Conservation (phyloP, 1,140 invertebrate genomes). For the Ostrea denselamellosa region DNA sequence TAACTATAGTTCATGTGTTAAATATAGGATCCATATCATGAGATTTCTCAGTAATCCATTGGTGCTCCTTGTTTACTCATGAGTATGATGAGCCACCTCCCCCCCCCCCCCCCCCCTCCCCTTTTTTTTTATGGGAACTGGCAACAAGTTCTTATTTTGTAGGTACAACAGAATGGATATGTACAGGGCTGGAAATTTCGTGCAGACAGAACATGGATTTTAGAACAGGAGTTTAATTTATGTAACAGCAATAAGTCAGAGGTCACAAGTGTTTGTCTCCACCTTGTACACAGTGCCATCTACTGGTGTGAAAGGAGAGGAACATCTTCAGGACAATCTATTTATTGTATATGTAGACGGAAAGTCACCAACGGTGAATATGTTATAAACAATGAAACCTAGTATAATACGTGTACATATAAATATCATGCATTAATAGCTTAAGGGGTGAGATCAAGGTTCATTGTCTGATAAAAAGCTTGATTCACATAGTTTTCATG, state of each 20-base stretch:
- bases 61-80: too few relatives aligned
- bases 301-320: constrained; percentile 61
- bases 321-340: background rate
- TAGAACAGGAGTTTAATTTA: constrained; percentile 53
- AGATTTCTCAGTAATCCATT: too few relatives aligned
- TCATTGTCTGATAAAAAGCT: too few relatives aligned
- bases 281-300: constrained; percentile 52
- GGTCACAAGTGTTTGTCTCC: constrained; percentile 58
- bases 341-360: constrained; percentile 44
- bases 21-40: too few relatives aligned
- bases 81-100: too few relatives aligned
- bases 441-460: too few relatives aligned
- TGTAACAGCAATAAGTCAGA: constrained; percentile 46
- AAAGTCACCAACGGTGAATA: constrained; percentile 46
- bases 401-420: background rate
- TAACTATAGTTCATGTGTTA: too few relatives aligned
- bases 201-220: constrained; percentile 52
- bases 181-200: constrained; percentile 61
- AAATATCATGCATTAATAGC: too few relatives aligned
- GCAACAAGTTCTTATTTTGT: constrained; percentile 34
- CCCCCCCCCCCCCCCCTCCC: too few relatives aligned
- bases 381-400: background rate
- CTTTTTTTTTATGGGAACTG: background rate
- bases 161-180: constrained; percentile 59
- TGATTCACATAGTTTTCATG: too few relatives aligned